A percentile compares a stretch with the other conserved stretches of the same genome.
Conservation (phyloP, 2,797 vertebrate genomes). For the Thripadectes ignobilis region DNA sequence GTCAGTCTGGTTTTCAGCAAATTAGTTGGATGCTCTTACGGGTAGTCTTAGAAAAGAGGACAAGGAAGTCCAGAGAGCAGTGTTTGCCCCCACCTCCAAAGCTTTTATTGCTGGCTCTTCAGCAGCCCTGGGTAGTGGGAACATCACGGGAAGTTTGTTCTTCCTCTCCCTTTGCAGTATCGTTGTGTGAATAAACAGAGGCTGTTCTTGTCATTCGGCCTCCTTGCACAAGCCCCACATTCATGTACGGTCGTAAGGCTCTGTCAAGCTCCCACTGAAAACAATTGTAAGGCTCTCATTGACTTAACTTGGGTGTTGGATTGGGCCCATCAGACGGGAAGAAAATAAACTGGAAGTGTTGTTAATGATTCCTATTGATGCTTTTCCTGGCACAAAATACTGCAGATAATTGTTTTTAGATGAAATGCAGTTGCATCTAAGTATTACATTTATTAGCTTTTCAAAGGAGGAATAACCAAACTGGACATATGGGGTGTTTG, state of each 20-base stretch:
- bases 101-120: not conserved
- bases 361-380: slow-evolving; percentile 24
- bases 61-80: not conserved
- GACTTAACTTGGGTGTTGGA: slow-evolving; percentile 9
- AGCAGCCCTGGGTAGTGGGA: not conserved
- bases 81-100: not conserved
- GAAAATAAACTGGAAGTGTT: slow-evolving; percentile 42
- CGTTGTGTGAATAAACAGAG: not conserved
- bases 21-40: not conserved
- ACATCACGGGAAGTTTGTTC: not conserved
- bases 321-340: not conserved
- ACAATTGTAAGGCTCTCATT: not conserved
- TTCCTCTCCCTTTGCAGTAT: not conserved
- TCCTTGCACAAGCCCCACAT: not conserved
- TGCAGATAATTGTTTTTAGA: slow-evolving; percentile 48
- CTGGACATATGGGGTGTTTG: slow-evolving; percentile 72
- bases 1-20: not conserved
- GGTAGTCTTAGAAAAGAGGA: not conserved
- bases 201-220: not conserved
- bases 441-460: slow-evolving; percentile 67
- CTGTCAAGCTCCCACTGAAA: not conserved
- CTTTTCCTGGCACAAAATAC: slow-evolving; percentile 46
- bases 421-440: slow-evolving; percentile 51
- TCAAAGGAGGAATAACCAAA: slow-evolving; percentile 66
- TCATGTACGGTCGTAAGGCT: not conserved